These are phyloP conservation scores for Pelobates cultripes DNA, from an alignment of 2,797 vertebrate genomes.

Conservation along the genomic window DNA sequence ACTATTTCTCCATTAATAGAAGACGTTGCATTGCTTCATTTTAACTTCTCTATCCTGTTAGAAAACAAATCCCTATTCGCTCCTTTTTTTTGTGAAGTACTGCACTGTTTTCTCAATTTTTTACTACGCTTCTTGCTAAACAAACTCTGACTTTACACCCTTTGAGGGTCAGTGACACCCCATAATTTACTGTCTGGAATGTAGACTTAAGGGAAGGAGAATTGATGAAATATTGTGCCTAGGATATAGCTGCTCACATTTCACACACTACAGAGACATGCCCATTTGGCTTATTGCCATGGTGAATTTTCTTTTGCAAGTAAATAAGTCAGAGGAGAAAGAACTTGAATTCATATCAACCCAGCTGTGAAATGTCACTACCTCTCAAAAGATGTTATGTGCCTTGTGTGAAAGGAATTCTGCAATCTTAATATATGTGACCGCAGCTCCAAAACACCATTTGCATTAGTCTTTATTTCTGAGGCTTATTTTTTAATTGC, in stretches of 20 bases:
- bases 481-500: constrained; percentile 49
- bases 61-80: constrained; percentile 13
- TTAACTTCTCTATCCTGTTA: constrained; percentile 54
- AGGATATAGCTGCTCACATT: constrained; percentile 63
- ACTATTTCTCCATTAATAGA: constrained; percentile 36
- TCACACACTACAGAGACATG: constrained; percentile 65
- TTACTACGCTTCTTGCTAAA: constrained; percentile 51
- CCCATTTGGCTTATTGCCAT: constrained; percentile 65
- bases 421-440: constrained; percentile 62
- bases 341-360: constrained; percentile 61
- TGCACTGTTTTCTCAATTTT: constrained; percentile 57
- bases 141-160: constrained; percentile 60
- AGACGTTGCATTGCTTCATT: constrained; percentile 58
- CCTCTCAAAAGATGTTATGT: constrained; percentile 69
- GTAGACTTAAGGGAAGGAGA: constrained; percentile 59
- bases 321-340: constrained; percentile 67
- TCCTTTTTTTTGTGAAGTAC: constrained; percentile 60
- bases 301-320: constrained; percentile 66
- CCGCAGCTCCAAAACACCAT: constrained; percentile 64
- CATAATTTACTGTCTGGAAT: constrained; percentile 70
- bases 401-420: constrained; percentile 68
- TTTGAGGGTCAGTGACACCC: constrained; percentile 61
- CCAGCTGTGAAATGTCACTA: constrained; percentile 71
- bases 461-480: constrained; percentile 63
- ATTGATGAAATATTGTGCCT: constrained; percentile 62